Evolutionary conservation across 2,113 vertebrate species (phyloP).

Genomic region (Pungitius pungitius): DNA sequence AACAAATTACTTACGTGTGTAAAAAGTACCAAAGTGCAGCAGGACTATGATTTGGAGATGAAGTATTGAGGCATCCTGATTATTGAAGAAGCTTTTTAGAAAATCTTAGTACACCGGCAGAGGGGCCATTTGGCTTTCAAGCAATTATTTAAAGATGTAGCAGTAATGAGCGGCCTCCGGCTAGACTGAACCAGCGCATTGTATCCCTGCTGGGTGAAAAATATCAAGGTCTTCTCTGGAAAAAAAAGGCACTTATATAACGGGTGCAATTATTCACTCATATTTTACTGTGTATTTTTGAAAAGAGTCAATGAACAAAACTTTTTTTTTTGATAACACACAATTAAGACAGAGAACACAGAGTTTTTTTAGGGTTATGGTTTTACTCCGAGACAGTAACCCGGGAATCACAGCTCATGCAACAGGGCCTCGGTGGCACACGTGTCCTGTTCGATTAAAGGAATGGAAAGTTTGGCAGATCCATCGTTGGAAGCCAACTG

Average conservation of each 20-base stretch:
- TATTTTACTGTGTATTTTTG: not conserved
- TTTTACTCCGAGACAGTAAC: conserved; percentile 3
- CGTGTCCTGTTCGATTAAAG: conserved; percentile 74
- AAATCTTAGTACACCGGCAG: not conserved
- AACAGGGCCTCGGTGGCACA: conserved; percentile 7
- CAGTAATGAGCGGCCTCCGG: conserved; percentile 48
- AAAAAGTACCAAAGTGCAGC: not conserved
- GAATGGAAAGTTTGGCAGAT: conserved; percentile 66
- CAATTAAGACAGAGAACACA: not conserved
- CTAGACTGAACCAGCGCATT: conserved; percentile 18
- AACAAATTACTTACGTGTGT: not conserved
- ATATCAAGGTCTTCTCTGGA: not conserved
- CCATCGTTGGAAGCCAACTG: conserved; percentile 62
- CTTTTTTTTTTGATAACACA: conserved; percentile 12
- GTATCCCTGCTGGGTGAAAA: conserved; percentile 19
- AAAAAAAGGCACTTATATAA: not conserved
- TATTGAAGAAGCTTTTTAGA: conserved; percentile 10
- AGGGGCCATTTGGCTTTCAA: conserved; percentile 35
- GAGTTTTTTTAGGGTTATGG: conserved; percentile 9
- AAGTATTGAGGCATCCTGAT: not conserved
- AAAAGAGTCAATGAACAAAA: not conserved
- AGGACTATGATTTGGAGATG: not conserved
- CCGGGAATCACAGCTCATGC: conserved; percentile 36
- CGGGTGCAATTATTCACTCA: not conserved
- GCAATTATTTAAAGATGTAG: conserved; percentile 42